Evolutionary conservation across 2,113 vertebrate genomes (phyloP).

Genomic region (Scolopax mira): DNA sequence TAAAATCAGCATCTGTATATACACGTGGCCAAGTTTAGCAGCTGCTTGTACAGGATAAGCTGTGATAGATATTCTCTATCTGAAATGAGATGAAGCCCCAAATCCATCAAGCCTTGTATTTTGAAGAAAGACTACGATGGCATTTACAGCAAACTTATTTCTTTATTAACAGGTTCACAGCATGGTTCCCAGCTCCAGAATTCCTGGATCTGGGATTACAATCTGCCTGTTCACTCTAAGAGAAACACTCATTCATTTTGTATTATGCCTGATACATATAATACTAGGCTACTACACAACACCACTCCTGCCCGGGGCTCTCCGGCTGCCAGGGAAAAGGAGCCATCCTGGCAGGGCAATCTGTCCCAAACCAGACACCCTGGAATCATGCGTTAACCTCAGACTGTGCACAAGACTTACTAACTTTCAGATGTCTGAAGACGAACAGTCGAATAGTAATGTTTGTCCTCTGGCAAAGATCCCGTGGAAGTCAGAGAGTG

Average conservation of each 20-base stretch:
- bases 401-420: background rate
- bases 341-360: background rate
- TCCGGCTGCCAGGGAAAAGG: background rate
- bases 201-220: background rate
- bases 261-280: background rate
- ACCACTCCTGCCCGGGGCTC: background rate
- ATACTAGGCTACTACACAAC: background rate
- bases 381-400: background rate
- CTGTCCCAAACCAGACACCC: background rate
- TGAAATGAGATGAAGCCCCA: background rate
- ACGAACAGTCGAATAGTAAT: background rate
- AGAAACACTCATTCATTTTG: background rate
- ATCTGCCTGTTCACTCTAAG: background rate
- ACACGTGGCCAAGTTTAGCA: background rate
- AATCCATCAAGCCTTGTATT: background rate
- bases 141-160: constrained; percentile 7
- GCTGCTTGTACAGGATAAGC: constrained; percentile 15
- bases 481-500: background rate
- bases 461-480: background rate
- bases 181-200: background rate
- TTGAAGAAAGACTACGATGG: background rate
- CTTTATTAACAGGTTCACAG: constrained; percentile 29
- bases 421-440: background rate
- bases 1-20: constrained; percentile 32
- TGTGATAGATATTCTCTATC: background rate